Evolutionary conservation across 1,140 invertebrate genomes (phyloP).

Genomic region (Hyposmocoma kahamanoa): DNA sequence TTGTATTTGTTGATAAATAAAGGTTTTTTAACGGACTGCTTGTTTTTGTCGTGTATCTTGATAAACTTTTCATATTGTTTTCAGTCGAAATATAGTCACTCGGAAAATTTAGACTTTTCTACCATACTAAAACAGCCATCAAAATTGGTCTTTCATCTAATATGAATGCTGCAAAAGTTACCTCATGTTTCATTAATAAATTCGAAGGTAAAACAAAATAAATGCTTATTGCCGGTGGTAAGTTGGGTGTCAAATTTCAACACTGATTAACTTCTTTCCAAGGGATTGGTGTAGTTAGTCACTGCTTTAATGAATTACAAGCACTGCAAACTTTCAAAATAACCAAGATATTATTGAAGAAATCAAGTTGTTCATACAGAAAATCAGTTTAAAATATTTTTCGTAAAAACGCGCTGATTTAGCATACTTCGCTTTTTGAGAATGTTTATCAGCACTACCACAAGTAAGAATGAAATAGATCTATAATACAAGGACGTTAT

Average conservation of each 20-base stretch:
- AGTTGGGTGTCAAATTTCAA: constrained; percentile 1
- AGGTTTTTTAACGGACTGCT: constrained; percentile 23
- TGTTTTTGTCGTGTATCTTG: no score
- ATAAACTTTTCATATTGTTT: not conserved
- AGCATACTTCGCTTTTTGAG: not conserved
- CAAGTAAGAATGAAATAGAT: no score
- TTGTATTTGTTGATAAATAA: constrained; percentile 54
- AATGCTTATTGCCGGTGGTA: not conserved
- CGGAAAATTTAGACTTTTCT: not conserved
- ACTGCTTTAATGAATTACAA: no score
- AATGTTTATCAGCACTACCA: no score
- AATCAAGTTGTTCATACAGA: not conserved
- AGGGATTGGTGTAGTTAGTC: no score
- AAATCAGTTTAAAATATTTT: not conserved
- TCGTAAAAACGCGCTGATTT: not conserved
- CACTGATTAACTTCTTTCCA: no score
- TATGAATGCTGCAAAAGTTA: not conserved
- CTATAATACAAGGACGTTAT: no score
- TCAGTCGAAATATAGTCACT: not conserved
- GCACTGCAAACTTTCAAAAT: no score
- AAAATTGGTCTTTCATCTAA: not conserved
- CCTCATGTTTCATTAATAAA: not conserved
- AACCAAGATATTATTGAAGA: no score
- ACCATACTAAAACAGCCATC: not conserved
- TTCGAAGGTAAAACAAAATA: not conserved